These are phyloP conservation scores for Achroia grisella DNA, from an alignment of 1,140 invertebrate species.

Conservation along the genomic window DNA sequence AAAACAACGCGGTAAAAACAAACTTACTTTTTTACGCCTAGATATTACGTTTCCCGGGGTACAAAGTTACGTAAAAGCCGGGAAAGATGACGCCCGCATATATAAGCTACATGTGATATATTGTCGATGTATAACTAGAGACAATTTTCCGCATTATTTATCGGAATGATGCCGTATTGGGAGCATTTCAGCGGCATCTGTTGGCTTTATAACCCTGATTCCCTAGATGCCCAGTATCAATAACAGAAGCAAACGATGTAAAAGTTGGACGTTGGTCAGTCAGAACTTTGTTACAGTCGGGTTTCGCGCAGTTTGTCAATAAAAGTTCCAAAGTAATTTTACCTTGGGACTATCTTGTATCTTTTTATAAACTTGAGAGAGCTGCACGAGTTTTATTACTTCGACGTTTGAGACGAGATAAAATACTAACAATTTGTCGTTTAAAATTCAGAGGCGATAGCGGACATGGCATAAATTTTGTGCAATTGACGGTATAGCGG, in stretches of 20 bases:
- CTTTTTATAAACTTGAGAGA: conserved; percentile 46
- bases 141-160: conserved; percentile 51
- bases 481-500: no score
- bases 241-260: conserved; percentile 39
- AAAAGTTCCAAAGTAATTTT: conserved; percentile 62
- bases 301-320: conserved; percentile 46
- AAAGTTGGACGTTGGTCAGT: conserved; percentile 51
- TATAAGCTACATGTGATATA: conserved; percentile 27
- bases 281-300: conserved; percentile 50
- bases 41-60: conserved; percentile 10
- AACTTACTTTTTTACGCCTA: conserved; percentile 3
- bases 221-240: conserved; percentile 42
- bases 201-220: conserved; percentile 31
- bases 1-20: conserved; percentile 19
- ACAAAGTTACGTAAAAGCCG: conserved; percentile 17
- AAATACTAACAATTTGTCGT: conserved; percentile 1
- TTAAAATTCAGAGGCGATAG: background rate
- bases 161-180: conserved; percentile 34
- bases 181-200: conserved; percentile 39
- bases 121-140: conserved; percentile 30
- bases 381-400: conserved; percentile 36
- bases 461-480: background rate
- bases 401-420: conserved; percentile 5
- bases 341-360: conserved; percentile 46
- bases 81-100: conserved; percentile 21